These are phyloP conservation scores for Sciurus niger DNA, from an alignment of 2,113 vertebrate genomes.

Conservation along the genomic window DNA sequence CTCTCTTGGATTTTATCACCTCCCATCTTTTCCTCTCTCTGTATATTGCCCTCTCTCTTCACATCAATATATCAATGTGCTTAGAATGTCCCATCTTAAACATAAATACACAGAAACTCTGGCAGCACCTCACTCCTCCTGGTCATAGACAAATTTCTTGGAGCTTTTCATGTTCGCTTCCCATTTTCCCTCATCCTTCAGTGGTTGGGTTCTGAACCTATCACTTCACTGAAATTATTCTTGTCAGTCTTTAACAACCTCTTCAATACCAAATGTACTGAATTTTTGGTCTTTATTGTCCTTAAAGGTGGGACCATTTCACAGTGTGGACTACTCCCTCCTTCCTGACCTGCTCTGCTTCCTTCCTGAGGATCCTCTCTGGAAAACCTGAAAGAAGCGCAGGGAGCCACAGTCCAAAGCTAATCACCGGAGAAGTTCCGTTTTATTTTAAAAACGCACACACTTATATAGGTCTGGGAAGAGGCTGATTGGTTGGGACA, in stretches of 20 bases:
- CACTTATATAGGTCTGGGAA: no score
- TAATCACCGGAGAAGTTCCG: no score
- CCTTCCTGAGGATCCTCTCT: neutral
- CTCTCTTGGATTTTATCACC: neutral
- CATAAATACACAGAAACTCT: neutral
- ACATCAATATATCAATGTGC: neutral
- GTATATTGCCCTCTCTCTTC: neutral
- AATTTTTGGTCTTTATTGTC: neutral
- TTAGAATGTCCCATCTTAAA: neutral
- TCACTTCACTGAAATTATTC: neutral
- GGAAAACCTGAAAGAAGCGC: no score
- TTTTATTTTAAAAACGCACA: no score
- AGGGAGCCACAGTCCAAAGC: no score
- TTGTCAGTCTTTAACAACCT: neutral
- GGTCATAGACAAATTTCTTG: neutral
- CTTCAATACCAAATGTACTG: neutral
- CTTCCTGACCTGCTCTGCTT: neutral
- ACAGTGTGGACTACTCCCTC: neutral
- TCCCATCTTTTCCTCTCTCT: neutral
- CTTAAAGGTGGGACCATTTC: neutral
- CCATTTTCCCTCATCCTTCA: neutral
- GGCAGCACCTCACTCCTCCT: neutral
- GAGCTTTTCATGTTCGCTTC: neutral
- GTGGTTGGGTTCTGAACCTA: neutral
- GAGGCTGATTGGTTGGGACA: no score